Conservation (phyloP, 2,797 vertebrate species). For the Anableps anableps region DNA sequence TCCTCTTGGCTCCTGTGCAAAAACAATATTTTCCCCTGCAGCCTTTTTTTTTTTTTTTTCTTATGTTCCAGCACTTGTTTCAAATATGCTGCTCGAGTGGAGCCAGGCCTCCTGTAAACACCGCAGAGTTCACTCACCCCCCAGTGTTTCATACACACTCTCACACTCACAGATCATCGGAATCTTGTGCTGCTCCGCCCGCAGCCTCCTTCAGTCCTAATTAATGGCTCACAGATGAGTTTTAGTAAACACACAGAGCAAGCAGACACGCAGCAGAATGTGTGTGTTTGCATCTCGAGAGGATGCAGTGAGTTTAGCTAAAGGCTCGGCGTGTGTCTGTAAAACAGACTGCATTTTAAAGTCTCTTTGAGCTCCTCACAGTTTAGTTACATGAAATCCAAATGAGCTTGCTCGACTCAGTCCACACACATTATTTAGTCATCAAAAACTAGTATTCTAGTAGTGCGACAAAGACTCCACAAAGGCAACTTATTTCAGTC, state of each 20-base stretch:
- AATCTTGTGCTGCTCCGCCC: constrained; percentile 3
- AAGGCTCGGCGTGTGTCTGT: constrained; percentile 11
- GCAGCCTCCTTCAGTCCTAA: constrained; percentile 31
- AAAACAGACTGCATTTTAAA: neutral
- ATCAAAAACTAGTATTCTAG: neutral
- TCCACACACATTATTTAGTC: neutral
- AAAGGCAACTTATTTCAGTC: neutral
- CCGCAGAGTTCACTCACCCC: constrained; percentile 37
- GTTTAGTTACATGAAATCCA: constrained; percentile 7
- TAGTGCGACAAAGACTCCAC: neutral
- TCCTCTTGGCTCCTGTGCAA: constrained; percentile 58
- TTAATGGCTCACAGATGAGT: constrained; percentile 34
- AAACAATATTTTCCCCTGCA: constrained; percentile 59
- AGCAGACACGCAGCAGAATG: neutral
- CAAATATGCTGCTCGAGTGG: constrained; percentile 12
- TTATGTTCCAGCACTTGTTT: constrained; percentile 31
- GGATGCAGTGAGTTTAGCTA: constrained; percentile 21
- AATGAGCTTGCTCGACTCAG: neutral
- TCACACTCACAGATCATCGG: constrained; percentile 1
- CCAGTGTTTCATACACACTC: constrained; percentile 11
- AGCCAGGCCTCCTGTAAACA: constrained; percentile 40
- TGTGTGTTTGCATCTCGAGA: constrained; percentile 20
- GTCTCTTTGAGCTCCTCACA: constrained; percentile 15
- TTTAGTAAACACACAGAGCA: constrained; percentile 11
- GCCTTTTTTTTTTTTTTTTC: constrained; percentile 38